These are phyloP conservation scores for Creontiades dilutus DNA, from an alignment of 2,888 invertebrate species.

Conservation along the genomic window DNA sequence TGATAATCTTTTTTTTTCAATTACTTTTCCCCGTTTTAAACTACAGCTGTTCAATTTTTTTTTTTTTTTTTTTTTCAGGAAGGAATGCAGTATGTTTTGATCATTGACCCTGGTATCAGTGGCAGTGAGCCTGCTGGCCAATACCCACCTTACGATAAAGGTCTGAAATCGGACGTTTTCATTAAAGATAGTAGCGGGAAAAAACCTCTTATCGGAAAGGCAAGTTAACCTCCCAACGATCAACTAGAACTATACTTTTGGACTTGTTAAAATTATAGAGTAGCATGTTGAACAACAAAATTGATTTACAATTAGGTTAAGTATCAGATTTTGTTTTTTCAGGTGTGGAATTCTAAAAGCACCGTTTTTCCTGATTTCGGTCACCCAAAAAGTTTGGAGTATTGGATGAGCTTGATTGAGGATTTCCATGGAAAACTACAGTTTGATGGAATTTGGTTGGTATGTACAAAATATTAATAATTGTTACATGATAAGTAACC, in stretches of 20 bases:
- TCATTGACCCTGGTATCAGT: constrained; percentile 89
- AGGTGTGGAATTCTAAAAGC: constrained; percentile 85
- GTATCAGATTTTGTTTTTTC: constrained; percentile 76
- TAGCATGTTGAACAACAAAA: too few relatives aligned
- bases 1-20: too few relatives aligned
- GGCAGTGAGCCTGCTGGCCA: constrained; percentile 83
- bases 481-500: too few relatives aligned
- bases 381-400: constrained; percentile 84
- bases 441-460: constrained; percentile 91
- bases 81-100: constrained; percentile 88
- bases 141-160: constrained; percentile 88
- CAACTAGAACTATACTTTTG: background rate
- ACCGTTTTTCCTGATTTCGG: constrained; percentile 92
- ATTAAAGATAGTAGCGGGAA: constrained; percentile 84
- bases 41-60: too few relatives aligned
- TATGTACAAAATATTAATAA: too few relatives aligned
- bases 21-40: too few relatives aligned
- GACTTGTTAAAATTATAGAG: too few relatives aligned
- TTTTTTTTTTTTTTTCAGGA: constrained; percentile 76
- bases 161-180: constrained; percentile 86
- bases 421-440: constrained; percentile 83
- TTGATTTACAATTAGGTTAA: background rate
- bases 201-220: constrained; percentile 79
- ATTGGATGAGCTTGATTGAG: constrained; percentile 87
- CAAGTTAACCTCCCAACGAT: background rate